These are phyloP conservation scores for Lasioglossum malachurum DNA, from an alignment of 2,888 invertebrate genomes.

Conservation along the genomic window DNA sequence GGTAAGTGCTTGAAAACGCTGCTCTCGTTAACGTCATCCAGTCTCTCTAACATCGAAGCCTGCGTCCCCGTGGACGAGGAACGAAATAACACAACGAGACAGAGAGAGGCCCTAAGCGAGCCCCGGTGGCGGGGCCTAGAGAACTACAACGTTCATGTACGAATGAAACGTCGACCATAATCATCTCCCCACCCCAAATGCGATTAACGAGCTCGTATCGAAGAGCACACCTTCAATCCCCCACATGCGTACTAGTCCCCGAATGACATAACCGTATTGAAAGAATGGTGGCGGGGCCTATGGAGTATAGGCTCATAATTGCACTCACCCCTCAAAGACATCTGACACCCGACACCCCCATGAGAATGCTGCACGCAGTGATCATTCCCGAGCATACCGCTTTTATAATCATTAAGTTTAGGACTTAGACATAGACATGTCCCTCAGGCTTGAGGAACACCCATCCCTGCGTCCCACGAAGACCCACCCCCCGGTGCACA, in stretches of 20 bases:
- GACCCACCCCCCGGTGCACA: constrained; percentile 11
- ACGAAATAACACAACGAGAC: neutral
- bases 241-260: constrained; percentile 53
- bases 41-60: neutral
- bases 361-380: constrained; percentile 59
- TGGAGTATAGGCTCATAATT: constrained; percentile 66
- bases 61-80: constrained; percentile 4
- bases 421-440: neutral
- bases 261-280: constrained; percentile 49
- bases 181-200: constrained; percentile 20
- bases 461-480: neutral
- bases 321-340: constrained; percentile 59
- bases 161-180: constrained; percentile 41
- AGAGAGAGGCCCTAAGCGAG: constrained; percentile 47
- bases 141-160: constrained; percentile 39
- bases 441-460: neutral
- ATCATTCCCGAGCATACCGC: constrained; percentile 40
- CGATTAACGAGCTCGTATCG: constrained; percentile 52
- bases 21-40: constrained; percentile 25
- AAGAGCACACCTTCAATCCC: constrained; percentile 54
- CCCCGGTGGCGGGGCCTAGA: constrained; percentile 73
- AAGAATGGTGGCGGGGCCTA: constrained; percentile 71
- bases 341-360: constrained; percentile 48
- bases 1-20: constrained; percentile 76
- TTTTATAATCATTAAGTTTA: constrained; percentile 22